A percentile compares a stretch with the other conserved stretches of the same genome.
Evolutionary conservation across 2,113 vertebrate genomes (phyloP).

Genomic region (Cyphomyrus plagiostoma): DNA sequence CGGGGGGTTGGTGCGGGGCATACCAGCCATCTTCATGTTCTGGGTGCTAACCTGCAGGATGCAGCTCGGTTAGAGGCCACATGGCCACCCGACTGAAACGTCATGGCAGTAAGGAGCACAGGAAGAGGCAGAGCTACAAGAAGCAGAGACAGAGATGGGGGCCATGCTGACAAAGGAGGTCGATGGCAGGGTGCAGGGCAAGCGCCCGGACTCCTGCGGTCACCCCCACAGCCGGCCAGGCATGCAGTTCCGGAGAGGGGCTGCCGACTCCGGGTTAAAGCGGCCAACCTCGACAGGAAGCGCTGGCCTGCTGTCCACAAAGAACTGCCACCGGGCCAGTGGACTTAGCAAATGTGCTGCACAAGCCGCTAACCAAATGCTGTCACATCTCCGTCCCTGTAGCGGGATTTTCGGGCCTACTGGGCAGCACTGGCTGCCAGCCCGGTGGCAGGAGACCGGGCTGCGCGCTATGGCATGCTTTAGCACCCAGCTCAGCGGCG

Average conservation of each 20-base stretch:
- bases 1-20: conserved; percentile 84
- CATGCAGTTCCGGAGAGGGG: background rate
- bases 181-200: background rate
- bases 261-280: background rate
- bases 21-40: conserved; percentile 93
- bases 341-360: background rate
- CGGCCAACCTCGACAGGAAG: background rate
- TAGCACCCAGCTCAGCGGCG: background rate
- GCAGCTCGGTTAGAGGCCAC: background rate
- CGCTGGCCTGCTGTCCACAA: background rate
- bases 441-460: background rate
- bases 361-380: background rate
- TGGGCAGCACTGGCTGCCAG: background rate
- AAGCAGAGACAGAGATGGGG: background rate
- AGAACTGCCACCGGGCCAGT: background rate
- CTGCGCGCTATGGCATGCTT: background rate
- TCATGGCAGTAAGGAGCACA: background rate
- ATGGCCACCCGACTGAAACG: background rate
- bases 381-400: background rate
- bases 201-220: background rate
- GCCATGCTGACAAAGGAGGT: background rate
- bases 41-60: conserved; percentile 85
- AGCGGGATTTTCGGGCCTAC: background rate
- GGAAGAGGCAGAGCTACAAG: background rate
- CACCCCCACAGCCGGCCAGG: background rate